Conservation (phyloP, 2,888 invertebrate species). For the Hydropsyche betteni region DNA sequence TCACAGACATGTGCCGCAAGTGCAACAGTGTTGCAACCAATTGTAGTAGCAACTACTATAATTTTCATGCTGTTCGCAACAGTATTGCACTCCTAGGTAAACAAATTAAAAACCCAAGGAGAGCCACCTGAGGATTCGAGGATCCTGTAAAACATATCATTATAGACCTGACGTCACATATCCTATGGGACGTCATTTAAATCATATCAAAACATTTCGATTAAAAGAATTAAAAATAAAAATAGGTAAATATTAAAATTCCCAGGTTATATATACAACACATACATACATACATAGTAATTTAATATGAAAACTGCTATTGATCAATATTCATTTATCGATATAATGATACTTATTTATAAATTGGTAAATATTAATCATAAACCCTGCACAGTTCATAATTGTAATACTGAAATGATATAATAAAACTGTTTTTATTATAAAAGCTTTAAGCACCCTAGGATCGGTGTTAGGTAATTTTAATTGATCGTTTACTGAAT, state of each 20-base stretch:
- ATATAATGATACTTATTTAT: constrained; percentile 9
- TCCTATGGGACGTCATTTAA: constrained; percentile 29
- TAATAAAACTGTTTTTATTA: constrained; percentile 13
- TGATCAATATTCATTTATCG: background rate
- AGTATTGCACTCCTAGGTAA: constrained; percentile 20
- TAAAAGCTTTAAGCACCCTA: constrained; percentile 46
- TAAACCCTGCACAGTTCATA: constrained; percentile 18
- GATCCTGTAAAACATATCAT: constrained; percentile 47
- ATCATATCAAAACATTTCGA: constrained; percentile 37
- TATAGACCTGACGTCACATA: constrained; percentile 34
- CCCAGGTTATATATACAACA: too few relatives aligned
- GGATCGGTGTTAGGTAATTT: constrained; percentile 44
- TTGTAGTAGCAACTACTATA: background rate
- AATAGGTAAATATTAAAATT: constrained; percentile 11
- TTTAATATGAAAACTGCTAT: background rate
- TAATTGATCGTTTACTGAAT: constrained; percentile 27
- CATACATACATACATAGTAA: background rate
- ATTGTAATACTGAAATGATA: constrained; percentile 9
- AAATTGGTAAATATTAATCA: constrained; percentile 19
- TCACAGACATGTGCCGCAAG: constrained; percentile 43
- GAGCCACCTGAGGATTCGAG: constrained; percentile 31
- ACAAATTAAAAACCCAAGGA: background rate
- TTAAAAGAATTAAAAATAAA: constrained; percentile 15
- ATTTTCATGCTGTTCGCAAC: constrained; percentile 11
- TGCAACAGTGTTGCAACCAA: background rate